phyloP scores from a whole-genome alignment of 2,888 invertebrate genomes.

The Pomacea canaliculata region DNA sequence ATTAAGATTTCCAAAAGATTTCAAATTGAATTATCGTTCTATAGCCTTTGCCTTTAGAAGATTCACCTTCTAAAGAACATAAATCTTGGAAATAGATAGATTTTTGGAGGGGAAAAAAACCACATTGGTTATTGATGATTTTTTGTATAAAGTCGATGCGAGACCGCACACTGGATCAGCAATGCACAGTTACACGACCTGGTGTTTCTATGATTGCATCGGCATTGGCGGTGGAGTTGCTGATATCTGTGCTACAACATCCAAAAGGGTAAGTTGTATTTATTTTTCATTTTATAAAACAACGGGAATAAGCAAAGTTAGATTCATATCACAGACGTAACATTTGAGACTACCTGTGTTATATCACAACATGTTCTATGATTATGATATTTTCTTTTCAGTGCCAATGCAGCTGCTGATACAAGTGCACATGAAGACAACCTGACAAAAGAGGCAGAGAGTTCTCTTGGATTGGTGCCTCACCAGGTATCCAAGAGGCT shows the following conservation, averaged over 20 bases:
- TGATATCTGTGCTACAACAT: constrained; percentile 89
- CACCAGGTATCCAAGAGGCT: constrained; percentile 73
- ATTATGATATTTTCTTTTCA: constrained; percentile 52
- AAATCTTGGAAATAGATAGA: too few relatives aligned
- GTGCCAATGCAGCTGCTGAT: constrained; percentile 78
- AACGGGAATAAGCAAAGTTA: neutral
- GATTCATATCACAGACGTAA: neutral
- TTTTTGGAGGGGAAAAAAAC: too few relatives aligned
- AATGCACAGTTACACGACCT: constrained; percentile 97
- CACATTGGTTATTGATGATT: constrained; percentile 34
- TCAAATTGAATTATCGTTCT: too few relatives aligned
- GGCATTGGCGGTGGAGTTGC: constrained; percentile 90
- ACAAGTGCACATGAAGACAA: constrained; percentile 61
- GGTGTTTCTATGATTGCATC: constrained; percentile 92
- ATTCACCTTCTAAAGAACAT: too few relatives aligned
- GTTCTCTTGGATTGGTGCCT: constrained; percentile 83
- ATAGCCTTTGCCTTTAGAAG: too few relatives aligned
- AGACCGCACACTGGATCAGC: constrained; percentile 95
- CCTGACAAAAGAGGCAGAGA: constrained; percentile 67
- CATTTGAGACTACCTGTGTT: too few relatives aligned
- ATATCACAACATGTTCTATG: too few relatives aligned
- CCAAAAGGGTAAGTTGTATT: constrained; percentile 70
- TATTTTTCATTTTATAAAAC: too few relatives aligned
- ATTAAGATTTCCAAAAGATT: too few relatives aligned
- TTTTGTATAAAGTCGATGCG: constrained; percentile 79